These are phyloP conservation scores for Leptura quadrifasciata DNA, from an alignment of 2,888 invertebrate species.

Conservation along the genomic window DNA sequence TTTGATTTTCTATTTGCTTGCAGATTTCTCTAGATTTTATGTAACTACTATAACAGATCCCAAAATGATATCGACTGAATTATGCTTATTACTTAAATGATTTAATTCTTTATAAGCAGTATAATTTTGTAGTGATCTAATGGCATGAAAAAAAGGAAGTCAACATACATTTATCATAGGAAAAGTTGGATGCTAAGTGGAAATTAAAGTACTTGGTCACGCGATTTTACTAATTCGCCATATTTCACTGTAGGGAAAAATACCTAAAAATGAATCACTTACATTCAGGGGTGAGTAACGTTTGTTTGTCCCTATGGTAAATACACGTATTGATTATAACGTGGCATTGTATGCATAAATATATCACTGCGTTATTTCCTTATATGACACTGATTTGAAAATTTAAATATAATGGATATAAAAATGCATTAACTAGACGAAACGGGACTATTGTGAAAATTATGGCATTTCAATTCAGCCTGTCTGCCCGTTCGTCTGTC, in stretches of 20 bases:
- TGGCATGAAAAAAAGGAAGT: not conserved
- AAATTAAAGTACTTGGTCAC: conserved; percentile 26
- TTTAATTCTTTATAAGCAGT: not conserved
- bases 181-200: conserved; percentile 24
- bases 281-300: conserved; percentile 27
- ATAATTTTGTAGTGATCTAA: conserved; percentile 4
- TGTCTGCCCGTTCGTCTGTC: no score
- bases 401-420: not conserved
- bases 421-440: no score
- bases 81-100: not conserved
- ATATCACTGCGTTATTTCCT: not conserved
- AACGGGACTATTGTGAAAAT: no score
- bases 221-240: conserved; percentile 37
- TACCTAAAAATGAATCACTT: conserved; percentile 24
- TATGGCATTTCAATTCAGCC: no score
- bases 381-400: not conserved
- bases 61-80: not conserved
- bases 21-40: no score
- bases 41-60: not conserved
- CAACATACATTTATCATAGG: not conserved
- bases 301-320: not conserved
- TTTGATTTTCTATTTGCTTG: no score
- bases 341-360: not conserved
- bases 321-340: conserved; percentile 24
- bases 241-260: conserved; percentile 10